phyloP scores from a whole-genome alignment of 1,140 invertebrate genomes.

The Philotrypesis tridentata region DNA sequence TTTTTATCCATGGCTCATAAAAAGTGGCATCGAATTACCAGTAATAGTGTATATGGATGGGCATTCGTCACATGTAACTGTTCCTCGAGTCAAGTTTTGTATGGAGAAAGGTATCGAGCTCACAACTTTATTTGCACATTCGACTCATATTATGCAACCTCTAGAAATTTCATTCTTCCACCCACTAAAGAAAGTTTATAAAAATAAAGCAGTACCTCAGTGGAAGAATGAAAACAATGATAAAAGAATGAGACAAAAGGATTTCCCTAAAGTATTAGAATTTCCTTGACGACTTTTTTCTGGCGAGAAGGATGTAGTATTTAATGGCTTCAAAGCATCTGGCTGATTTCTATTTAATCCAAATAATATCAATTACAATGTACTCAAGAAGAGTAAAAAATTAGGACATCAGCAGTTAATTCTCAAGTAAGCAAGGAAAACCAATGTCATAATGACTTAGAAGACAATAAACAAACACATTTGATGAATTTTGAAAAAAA shows the following conservation, averaged over 20 bases:
- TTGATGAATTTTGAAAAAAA: too few relatives aligned
- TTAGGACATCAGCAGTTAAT: background rate
- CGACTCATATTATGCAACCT: constrained; percentile 33
- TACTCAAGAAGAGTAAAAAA: background rate
- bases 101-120: constrained; percentile 30
- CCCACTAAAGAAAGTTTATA: constrained; percentile 55
- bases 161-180: constrained; percentile 62
- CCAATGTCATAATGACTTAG: too few relatives aligned
- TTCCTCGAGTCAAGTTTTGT: constrained; percentile 60
- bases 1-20: constrained; percentile 62
- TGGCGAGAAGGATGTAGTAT: background rate
- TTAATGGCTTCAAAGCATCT: background rate
- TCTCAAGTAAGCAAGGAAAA: background rate
- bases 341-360: background rate
- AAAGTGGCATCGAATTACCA: constrained; percentile 59
- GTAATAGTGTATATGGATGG: constrained; percentile 67
- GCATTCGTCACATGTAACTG: constrained; percentile 61
- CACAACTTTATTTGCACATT: constrained; percentile 58
- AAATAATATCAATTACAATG: background rate
- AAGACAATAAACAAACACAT: too few relatives aligned
- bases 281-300: background rate
- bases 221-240: constrained; percentile 19
- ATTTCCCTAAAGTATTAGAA: constrained; percentile 29
- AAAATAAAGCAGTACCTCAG: constrained; percentile 25
- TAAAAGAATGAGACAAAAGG: constrained; percentile 10